phyloP scores from a whole-genome alignment of 2,113 vertebrate genomes.

The Malurus alboscapulatus region DNA sequence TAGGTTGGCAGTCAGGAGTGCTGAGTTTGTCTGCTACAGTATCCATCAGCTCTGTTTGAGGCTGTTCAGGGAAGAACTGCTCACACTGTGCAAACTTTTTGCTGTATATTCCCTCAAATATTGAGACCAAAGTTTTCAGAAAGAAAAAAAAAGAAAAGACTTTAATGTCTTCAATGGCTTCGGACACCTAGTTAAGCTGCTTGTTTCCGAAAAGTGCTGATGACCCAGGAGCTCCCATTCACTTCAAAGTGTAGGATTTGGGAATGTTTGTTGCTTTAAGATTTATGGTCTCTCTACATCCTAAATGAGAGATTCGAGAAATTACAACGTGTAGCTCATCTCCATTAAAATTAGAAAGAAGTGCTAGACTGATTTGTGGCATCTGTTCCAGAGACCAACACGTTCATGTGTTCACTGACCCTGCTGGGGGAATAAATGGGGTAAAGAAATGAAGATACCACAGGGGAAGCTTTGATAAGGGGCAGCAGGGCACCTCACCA shows the following conservation, averaged over 20 bases:
- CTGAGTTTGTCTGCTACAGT: background rate
- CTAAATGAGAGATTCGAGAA: constrained; percentile 43
- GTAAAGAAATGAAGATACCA: background rate
- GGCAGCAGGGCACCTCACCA: background rate
- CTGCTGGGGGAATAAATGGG: background rate
- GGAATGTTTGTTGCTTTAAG: constrained; percentile 46
- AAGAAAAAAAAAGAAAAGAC: background rate
- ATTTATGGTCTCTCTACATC: constrained; percentile 51
- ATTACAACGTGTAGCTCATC: constrained; percentile 29
- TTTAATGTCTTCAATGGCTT: constrained; percentile 3
- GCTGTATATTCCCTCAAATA: background rate
- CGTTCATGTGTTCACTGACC: background rate
- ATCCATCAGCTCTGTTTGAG: background rate
- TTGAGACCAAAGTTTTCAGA: background rate
- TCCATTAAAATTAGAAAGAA: constrained; percentile 65
- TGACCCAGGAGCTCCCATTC: constrained; percentile 24
- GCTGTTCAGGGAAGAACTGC: background rate
- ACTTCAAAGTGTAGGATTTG: constrained; percentile 58
- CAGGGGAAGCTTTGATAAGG: background rate
- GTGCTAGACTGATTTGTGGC: constrained; percentile 52
- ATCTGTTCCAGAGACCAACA: background rate
- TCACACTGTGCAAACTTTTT: background rate
- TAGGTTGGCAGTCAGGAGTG: background rate
- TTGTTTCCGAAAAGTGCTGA: constrained; percentile 40
- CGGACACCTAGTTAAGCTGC: background rate